Percentiles rank a stretch among this genome's conserved stretches.
Evolutionary conservation across 2,888 invertebrate genomes (phyloP).

Genomic region (Celastrina argiolus): DNA sequence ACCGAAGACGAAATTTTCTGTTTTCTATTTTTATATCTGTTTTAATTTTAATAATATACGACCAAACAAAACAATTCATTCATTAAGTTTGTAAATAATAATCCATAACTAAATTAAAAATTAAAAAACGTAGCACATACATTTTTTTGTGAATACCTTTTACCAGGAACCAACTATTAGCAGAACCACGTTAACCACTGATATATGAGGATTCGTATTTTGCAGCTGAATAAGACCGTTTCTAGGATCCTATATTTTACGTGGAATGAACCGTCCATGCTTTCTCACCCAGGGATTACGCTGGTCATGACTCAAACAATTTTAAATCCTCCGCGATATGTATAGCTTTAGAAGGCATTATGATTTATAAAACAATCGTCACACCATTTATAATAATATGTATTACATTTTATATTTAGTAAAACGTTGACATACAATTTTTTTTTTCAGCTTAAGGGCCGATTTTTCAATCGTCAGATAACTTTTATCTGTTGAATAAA

Average conservation of each 20-base stretch:
- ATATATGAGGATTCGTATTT: slow-evolving; percentile 3
- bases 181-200: background rate
- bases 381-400: background rate
- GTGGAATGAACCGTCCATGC: slow-evolving; percentile 1
- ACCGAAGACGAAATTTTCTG: background rate
- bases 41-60: too few relatives aligned
- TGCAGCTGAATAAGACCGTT: background rate
- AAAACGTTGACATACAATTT: background rate
- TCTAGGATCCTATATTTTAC: slow-evolving; percentile 3
- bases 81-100: too few relatives aligned
- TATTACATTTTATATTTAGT: background rate
- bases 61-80: too few relatives aligned
- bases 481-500: too few relatives aligned
- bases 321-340: slow-evolving; percentile 1
- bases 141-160: too few relatives aligned
- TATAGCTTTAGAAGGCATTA: slow-evolving; percentile 3
- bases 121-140: too few relatives aligned
- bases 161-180: background rate
- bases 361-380: background rate
- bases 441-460: too few relatives aligned
- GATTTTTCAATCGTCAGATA: too few relatives aligned
- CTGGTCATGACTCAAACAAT: background rate
- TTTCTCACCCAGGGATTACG: slow-evolving; percentile 6
- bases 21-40: too few relatives aligned
- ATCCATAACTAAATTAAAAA: too few relatives aligned